Evolutionary conservation across 2,113 vertebrate genomes (phyloP).

Genomic region (Polypterus senegalus): DNA sequence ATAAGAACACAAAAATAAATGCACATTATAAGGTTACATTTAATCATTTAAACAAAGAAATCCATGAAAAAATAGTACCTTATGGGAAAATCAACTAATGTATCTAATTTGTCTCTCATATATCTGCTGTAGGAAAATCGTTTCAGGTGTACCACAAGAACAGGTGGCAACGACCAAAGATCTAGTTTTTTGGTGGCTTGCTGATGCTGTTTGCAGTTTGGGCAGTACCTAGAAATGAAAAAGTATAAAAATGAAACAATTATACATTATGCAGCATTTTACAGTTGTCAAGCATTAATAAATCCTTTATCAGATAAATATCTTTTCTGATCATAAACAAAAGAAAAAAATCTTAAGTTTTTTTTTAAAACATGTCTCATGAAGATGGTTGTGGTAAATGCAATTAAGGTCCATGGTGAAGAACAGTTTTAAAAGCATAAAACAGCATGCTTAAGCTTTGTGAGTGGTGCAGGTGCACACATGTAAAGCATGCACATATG

Average conservation of each 20-base stretch:
- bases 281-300: not conserved
- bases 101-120: constrained; percentile 97
- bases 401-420: too few species aligned
- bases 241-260: not conserved
- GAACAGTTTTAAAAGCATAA: too few species aligned
- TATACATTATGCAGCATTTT: not conserved
- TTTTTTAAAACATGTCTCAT: too few species aligned
- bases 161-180: constrained; percentile 87
- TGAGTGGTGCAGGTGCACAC: too few species aligned
- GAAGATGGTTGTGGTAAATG: too few species aligned
- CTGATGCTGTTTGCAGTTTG: constrained; percentile 95
- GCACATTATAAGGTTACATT: too few species aligned
- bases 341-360: too few species aligned
- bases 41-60: too few species aligned
- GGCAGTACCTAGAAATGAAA: constrained; percentile 76
- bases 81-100: constrained; percentile 85
- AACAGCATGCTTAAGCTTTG: too few species aligned
- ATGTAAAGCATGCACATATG: too few species aligned
- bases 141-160: constrained; percentile 91
- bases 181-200: constrained; percentile 97
- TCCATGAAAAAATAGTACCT: constrained; percentile 38
- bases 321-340: not conserved
- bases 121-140: constrained; percentile 97
- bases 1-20: too few species aligned
- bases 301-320: not conserved